Conservation (phyloP, 2,888 invertebrate species). For the Xylophagus ater region DNA sequence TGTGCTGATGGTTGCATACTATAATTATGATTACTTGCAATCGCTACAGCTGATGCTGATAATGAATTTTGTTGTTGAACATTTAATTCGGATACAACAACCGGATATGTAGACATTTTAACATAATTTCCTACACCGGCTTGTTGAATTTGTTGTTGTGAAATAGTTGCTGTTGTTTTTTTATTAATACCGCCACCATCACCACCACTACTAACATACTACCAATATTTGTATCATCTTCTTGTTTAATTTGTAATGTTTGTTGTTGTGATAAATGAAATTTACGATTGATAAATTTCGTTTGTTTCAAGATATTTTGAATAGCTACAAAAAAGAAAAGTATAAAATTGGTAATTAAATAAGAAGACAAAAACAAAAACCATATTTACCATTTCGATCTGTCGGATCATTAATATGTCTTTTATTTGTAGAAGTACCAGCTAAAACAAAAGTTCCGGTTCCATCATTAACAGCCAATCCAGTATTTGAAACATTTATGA, state of each 20-base stretch:
- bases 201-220: too few species aligned
- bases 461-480: slow-evolving; percentile 8
- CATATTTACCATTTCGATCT: slow-evolving; percentile 23
- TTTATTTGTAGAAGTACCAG: slow-evolving; percentile 18
- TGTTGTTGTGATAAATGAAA: slow-evolving; percentile 27
- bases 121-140: slow-evolving; percentile 30
- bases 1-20: slow-evolving; percentile 36
- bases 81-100: slow-evolving; percentile 34
- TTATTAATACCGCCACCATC: not conserved
- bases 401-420: slow-evolving; percentile 35
- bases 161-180: slow-evolving; percentile 11
- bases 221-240: slow-evolving; percentile 23
- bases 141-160: slow-evolving; percentile 25
- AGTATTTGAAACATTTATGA: slow-evolving; percentile 14
- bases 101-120: slow-evolving; percentile 34
- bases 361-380: not conserved
- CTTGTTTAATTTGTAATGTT: slow-evolving; percentile 25
- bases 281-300: slow-evolving; percentile 25
- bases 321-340: slow-evolving; percentile 26
- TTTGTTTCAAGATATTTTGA: slow-evolving; percentile 20
- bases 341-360: slow-evolving; percentile 1
- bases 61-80: slow-evolving; percentile 23
- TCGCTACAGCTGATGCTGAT: slow-evolving; percentile 28
- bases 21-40: slow-evolving; percentile 36
- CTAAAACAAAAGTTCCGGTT: slow-evolving; percentile 16